Conservation (phyloP, 2,888 invertebrate genomes). For the Diaprepes abbreviatus region DNA sequence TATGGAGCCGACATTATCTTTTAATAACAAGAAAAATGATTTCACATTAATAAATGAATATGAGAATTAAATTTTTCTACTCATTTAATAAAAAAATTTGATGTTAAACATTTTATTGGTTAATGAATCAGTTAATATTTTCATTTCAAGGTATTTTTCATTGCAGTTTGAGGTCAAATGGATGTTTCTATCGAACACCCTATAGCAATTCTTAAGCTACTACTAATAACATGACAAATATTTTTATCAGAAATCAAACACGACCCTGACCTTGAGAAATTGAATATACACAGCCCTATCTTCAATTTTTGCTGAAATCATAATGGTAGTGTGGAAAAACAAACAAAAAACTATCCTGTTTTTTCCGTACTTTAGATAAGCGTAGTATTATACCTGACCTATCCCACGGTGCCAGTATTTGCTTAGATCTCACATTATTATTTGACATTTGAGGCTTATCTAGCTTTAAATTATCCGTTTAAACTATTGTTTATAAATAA, state of each 20-base stretch:
- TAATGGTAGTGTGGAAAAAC: slow-evolving; percentile 5
- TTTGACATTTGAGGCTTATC: slow-evolving; percentile 18
- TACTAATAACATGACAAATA: neutral
- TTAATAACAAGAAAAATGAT: too few relatives aligned
- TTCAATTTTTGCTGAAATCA: slow-evolving; percentile 13
- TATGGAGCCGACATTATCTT: too few relatives aligned
- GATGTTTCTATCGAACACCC: neutral
- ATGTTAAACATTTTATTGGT: too few relatives aligned
- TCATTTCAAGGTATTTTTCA: too few relatives aligned
- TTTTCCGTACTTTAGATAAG: slow-evolving; percentile 11
- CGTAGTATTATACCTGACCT: slow-evolving; percentile 33
- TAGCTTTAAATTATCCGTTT: slow-evolving; percentile 5
- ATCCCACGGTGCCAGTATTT: slow-evolving; percentile 34
- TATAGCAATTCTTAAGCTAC: neutral
- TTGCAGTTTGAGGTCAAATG: too few relatives aligned
- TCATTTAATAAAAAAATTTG: too few relatives aligned
- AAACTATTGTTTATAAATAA: too few relatives aligned
- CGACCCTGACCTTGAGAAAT: slow-evolving; percentile 12
- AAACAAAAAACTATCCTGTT: neutral
- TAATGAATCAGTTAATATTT: too few relatives aligned
- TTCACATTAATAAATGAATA: too few relatives aligned
- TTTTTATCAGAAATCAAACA: slow-evolving; percentile 11
- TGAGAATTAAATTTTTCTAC: too few relatives aligned
- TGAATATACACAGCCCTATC: neutral
- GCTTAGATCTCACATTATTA: slow-evolving; percentile 8